Base-by-base conservation (phyloP, 1,140 invertebrate genomes). In the Drepana arcuata region DNA sequence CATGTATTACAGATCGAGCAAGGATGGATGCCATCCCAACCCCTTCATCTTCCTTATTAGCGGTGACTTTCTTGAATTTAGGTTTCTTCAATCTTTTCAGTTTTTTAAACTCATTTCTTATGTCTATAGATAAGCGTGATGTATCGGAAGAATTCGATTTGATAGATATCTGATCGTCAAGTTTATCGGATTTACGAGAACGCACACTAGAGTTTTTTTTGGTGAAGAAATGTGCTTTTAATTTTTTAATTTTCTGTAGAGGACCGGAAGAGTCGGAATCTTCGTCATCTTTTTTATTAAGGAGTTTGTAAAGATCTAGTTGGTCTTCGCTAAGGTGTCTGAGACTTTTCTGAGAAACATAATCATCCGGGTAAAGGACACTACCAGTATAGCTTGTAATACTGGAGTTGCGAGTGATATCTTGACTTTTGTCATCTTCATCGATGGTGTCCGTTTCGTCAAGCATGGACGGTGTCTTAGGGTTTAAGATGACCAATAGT, bases 1-100 rank as follows among this genome's bases (percentile, higher is more conserved):
- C 84, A 27, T 84, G 82, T 40, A 88, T 84, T 1, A 91, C 84
- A 3, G 88, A 89, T 41, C 87, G 77, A 1, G 89, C 89, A 12
- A 91, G 64, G 34, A 89, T 80, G 6, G 88, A 86, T 1, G 87
- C 88, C 84, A 90, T 89, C 1, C 82, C 73, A 37, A 85, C 86
- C 1, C 87, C 85, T 53, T 89, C 86, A 0, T 87, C 83, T 45
- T 87, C 85, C 37, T 84, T 86, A 29, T 53, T 66, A n/a, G 48
- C 45, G 14, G 72, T 61, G 5, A 71, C 74, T 50, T 88, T 87
- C n/a, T 83, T 78, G 35, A 88, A 85, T 16, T 72, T 83, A 2
- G 80, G 70, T 28, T 79, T 83, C 46, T 85, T 87, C 9, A 83
- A 41, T 6, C 58, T 48, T 39, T 70, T 78, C 2, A 83, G 53